Evolutionary conservation across 2,888 invertebrate genomes (phyloP), one percentile per base, ranked within the genome.

Genomic region (Phrixothrix hirtus): DNA sequence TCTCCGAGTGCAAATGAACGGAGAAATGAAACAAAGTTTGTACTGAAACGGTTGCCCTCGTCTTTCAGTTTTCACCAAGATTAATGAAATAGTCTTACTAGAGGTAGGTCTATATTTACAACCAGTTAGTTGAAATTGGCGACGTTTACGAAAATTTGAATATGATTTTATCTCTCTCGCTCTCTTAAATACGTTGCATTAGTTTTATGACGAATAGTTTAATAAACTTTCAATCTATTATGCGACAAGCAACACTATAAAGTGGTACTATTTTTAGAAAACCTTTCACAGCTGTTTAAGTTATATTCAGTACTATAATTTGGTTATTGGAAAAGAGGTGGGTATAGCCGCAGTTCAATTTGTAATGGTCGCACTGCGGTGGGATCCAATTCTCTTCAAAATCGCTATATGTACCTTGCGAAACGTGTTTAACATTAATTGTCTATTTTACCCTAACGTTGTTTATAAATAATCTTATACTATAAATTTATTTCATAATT

Each of bases 1-100:
- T 58, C 60, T 63, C 63, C 59, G 61, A 60, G 67, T 66, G 67
- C 65, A 68, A 68, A 68, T 67, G 67, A 68, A 69, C 65, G 62
- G 60, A 61, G 64, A 67, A 69, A 65, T 65, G 65, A 63, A 59
- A 63, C 60, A 63, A 64, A 63, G 59, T 63, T 60, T 61, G 59
- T 57, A 59, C 53, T 49, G 54, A 54, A 54, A 48, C 26, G 54
- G 35, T 47, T 34, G 37, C 38, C 47, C 48, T 31, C 35, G 52
- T 51, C 53, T 46, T 56, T 48, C 52, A 52, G 55, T 56, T 57
- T 43, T 42, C 55, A 52, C 49, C 49, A 50, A 62, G 60, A 63
- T 63, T 63, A 63, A 63, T 63, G 61, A 57, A 60, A 41, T 44
- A 34, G 30, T 16, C 15, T 35, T 35, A 11, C 34, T 25, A 42